phyloP scores from a whole-genome alignment of 2,888 invertebrate species.

The Conistra vaccinii region DNA sequence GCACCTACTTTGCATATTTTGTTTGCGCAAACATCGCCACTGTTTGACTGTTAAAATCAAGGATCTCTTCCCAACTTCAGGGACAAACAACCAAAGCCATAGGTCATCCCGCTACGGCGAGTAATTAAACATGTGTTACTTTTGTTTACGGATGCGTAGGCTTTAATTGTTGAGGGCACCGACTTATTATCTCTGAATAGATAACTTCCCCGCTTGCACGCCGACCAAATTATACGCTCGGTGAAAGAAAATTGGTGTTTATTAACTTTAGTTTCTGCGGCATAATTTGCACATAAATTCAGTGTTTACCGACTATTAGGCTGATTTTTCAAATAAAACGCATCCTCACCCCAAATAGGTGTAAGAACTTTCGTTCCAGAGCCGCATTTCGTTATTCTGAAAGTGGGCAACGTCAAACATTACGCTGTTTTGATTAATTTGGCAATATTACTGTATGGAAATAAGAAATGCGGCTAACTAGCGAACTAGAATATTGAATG shows the following conservation, averaged over 20 bases:
- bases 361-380: slow-evolving; percentile 17
- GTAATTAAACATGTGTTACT: slow-evolving; percentile 75
- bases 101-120: slow-evolving; percentile 73
- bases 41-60: slow-evolving; percentile 89
- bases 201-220: slow-evolving; percentile 42
- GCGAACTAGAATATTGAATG: too few relatives aligned
- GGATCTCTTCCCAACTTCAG: slow-evolving; percentile 81
- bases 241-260: slow-evolving; percentile 31
- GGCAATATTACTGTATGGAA: too few relatives aligned
- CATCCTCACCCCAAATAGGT: slow-evolving; percentile 29
- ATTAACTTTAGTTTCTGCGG: slow-evolving; percentile 27
- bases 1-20: slow-evolving; percentile 90
- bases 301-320: slow-evolving; percentile 8
- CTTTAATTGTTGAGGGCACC: slow-evolving; percentile 55
- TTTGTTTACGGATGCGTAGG: slow-evolving; percentile 65
- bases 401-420: too few relatives aligned
- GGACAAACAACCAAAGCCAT: slow-evolving; percentile 76
- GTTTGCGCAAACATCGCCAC: slow-evolving; percentile 87
- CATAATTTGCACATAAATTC: slow-evolving; percentile 29
- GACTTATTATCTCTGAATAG: slow-evolving; percentile 43
- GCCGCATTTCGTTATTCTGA: slow-evolving; percentile 53
- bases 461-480: too few relatives aligned
- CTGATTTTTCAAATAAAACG: slow-evolving; percentile 29
- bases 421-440: too few relatives aligned
- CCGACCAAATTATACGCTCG: slow-evolving; percentile 38